A percentile compares a stretch with the other conserved stretches of the same genome.
These are phyloP conservation scores for Hirtodrosophila confusa DNA, from an alignment of 2,888 invertebrate genomes.

Conservation along the genomic window DNA sequence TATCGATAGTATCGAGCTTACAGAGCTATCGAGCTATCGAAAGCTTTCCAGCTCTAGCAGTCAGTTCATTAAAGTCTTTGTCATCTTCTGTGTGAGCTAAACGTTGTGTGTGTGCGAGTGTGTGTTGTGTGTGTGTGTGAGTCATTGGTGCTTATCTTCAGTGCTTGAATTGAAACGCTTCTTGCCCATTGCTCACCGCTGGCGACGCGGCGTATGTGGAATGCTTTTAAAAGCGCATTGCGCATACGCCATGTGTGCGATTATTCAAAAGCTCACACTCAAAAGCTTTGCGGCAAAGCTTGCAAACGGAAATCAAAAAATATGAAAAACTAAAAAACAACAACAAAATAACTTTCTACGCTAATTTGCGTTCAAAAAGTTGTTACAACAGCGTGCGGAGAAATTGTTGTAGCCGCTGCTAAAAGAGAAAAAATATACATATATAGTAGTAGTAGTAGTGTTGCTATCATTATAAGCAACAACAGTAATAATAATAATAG, in stretches of 20 bases:
- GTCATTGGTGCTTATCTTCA: slow-evolving; percentile 44
- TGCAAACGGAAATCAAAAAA: slow-evolving; percentile 49
- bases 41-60: too few species aligned
- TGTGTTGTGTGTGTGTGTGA: slow-evolving; percentile 42
- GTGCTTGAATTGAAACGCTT: slow-evolving; percentile 33
- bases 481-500: slow-evolving; percentile 11
- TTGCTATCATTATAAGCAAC: slow-evolving; percentile 71
- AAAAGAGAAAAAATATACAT: slow-evolving; percentile 14
- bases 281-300: slow-evolving; percentile 50
- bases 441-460: slow-evolving; percentile 20
- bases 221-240: slow-evolving; percentile 68
- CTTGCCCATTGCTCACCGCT: slow-evolving; percentile 41
- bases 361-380: slow-evolving; percentile 57
- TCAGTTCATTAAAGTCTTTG: slow-evolving; percentile 18
- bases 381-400: slow-evolving; percentile 61
- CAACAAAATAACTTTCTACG: slow-evolving; percentile 67
- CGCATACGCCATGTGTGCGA: slow-evolving; percentile 66
- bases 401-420: slow-evolving; percentile 59
- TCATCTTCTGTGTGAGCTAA: slow-evolving; percentile 37
- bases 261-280: slow-evolving; percentile 42
- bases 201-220: slow-evolving; percentile 60
- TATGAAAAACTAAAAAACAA: slow-evolving; percentile 8
- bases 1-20: too few species aligned
- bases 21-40: too few species aligned
- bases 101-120: slow-evolving; percentile 1